Evolutionary conservation across 1,140 invertebrate species (phyloP).

Genomic region (Lasioglossum albipes): DNA sequence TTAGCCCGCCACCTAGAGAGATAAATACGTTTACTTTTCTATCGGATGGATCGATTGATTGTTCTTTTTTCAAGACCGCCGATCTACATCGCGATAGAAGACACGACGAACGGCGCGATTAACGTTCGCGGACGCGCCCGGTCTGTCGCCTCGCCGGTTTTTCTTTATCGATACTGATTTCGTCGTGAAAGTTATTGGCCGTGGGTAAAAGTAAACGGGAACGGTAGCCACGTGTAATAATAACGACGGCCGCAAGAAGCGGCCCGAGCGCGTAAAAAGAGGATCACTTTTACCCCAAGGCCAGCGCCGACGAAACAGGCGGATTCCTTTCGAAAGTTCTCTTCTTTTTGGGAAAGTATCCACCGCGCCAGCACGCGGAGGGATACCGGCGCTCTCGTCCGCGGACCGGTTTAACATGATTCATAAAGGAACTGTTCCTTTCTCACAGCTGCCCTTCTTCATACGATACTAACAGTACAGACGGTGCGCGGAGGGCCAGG

Average conservation of each 20-base stretch:
- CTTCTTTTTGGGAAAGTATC: constrained; percentile 72
- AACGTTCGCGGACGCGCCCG: not conserved
- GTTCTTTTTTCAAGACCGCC: too few species aligned
- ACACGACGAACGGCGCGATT: not conserved
- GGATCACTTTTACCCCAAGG: constrained; percentile 76
- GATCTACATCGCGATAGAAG: too few species aligned
- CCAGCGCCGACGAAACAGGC: constrained; percentile 49
- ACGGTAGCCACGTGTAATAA: constrained; percentile 15
- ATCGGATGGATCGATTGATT: too few species aligned
- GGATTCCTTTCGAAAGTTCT: constrained; percentile 74
- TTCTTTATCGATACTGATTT: not conserved
- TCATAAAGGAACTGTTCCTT: constrained; percentile 21
- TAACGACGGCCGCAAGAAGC: constrained; percentile 12
- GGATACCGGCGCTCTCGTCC: not conserved
- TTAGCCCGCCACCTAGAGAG: not conserved
- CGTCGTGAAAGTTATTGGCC: constrained; percentile 51
- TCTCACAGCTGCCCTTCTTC: constrained; percentile 8
- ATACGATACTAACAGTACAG: constrained; percentile 20
- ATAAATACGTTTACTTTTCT: not conserved
- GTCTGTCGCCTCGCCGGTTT: not conserved
- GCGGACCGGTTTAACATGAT: constrained; percentile 38
- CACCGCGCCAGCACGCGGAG: too few species aligned
- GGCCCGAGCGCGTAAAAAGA: constrained; percentile 50
- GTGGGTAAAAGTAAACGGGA: constrained; percentile 31
- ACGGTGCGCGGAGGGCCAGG: not conserved